Evolutionary conservation across 1,140 invertebrate species (phyloP).

Genomic region (Paraescarpia echinospica): DNA sequence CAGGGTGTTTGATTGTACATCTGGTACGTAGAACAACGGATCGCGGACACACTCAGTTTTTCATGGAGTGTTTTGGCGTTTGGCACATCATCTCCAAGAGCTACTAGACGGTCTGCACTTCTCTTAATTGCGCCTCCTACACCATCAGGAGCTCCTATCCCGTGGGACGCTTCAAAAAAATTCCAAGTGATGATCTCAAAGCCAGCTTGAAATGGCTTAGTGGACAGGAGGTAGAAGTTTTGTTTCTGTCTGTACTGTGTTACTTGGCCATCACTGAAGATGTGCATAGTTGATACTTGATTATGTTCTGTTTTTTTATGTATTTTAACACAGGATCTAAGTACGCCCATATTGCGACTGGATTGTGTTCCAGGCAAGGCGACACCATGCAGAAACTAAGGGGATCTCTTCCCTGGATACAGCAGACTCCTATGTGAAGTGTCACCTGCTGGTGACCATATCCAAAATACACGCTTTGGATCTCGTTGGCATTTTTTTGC

Average conservation of each 20-base stretch:
- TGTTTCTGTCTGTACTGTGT: conserved; percentile 30
- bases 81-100: too few species aligned
- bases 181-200: conserved; percentile 48
- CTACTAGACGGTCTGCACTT: conserved; percentile 31
- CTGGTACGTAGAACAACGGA: too few species aligned
- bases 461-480: conserved; percentile 32
- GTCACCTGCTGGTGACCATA: conserved; percentile 26
- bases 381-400: background rate
- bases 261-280: conserved; percentile 30
- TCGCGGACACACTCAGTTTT: too few species aligned
- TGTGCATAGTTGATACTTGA: conserved; percentile 19
- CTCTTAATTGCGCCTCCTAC: conserved; percentile 57
- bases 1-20: too few species aligned
- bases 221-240: conserved; percentile 36
- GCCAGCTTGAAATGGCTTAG: conserved; percentile 27
- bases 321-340: conserved; percentile 33
- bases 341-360: conserved; percentile 35
- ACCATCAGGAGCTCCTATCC: conserved; percentile 58
- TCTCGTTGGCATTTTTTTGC: too few species aligned
- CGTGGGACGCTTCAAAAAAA: conserved; percentile 57
- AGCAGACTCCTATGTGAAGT: conserved; percentile 31
- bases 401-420: background rate
- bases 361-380: conserved; percentile 20
- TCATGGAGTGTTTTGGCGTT: too few species aligned
- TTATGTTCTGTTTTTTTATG: conserved; percentile 17